Conservation (phyloP, 1,140 invertebrate genomes). For the Spodoptera frugiperda region DNA sequence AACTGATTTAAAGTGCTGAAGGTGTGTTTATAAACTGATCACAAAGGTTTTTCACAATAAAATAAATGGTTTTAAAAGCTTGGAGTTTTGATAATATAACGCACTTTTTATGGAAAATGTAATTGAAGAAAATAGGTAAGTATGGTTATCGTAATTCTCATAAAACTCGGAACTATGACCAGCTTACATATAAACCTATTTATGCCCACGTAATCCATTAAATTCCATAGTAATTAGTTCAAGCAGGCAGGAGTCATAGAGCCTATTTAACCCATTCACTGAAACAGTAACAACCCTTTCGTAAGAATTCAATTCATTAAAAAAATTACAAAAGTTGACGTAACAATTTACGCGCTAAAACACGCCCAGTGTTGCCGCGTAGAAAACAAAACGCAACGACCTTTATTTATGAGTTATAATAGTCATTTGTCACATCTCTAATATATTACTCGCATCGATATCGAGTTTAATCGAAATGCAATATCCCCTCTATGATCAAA, state of each 20-base stretch:
- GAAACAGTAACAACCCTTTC: background rate
- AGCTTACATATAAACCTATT: background rate
- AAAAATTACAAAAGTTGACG: constrained; percentile 21
- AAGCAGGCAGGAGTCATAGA: constrained; percentile 2
- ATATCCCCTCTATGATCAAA: constrained; percentile 17
- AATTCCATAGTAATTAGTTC: constrained; percentile 1
- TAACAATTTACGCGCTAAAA: constrained; percentile 31
- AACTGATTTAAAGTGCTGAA: no score
- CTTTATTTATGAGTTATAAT: constrained; percentile 68
- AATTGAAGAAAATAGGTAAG: no score
- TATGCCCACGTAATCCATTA: no score
- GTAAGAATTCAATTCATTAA: constrained; percentile 30
- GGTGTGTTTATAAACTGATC: no score
- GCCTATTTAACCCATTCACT: background rate
- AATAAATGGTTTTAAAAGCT: no score
- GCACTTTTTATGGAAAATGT: no score
- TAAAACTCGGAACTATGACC: no score
- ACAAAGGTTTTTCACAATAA: no score
- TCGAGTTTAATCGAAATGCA: constrained; percentile 33
- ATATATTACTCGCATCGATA: constrained; percentile 42
- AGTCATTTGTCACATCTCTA: constrained; percentile 53
- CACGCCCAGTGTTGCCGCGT: constrained; percentile 48
- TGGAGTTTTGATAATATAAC: no score
- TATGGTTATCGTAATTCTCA: no score
- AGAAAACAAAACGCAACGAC: constrained; percentile 54